These are phyloP conservation scores for Drosophila kuntzei DNA, from an alignment of 2,888 invertebrate genomes.

Conservation along the genomic window DNA sequence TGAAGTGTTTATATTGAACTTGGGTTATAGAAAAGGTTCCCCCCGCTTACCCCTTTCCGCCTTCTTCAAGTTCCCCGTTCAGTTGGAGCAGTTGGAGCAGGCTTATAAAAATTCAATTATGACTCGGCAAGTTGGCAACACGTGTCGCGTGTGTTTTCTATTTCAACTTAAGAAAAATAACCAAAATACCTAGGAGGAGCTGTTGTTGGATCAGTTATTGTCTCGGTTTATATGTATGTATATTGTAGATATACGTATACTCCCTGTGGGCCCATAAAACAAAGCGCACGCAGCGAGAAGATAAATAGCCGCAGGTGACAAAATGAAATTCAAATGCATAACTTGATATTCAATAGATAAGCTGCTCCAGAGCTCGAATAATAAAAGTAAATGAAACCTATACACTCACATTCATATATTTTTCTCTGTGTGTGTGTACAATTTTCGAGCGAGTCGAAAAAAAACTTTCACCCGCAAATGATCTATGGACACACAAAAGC, in stretches of 20 bases:
- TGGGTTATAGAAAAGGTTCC: slow-evolving; percentile 22
- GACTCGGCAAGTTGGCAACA: slow-evolving; percentile 74
- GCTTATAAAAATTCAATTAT: slow-evolving; percentile 77
- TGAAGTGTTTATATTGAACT: slow-evolving; percentile 29
- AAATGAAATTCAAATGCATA: slow-evolving; percentile 76
- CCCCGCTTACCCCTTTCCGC: not conserved
- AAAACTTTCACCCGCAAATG: slow-evolving; percentile 78
- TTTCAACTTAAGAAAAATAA: slow-evolving; percentile 35
- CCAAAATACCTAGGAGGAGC: slow-evolving; percentile 3
- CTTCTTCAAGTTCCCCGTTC: too few species aligned
- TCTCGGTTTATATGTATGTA: not conserved
- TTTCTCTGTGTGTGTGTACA: slow-evolving; percentile 17
- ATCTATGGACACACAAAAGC: slow-evolving; percentile 64
- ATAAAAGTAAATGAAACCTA: slow-evolving; percentile 72
- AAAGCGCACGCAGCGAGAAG: slow-evolving; percentile 43
- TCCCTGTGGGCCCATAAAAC: slow-evolving; percentile 62
- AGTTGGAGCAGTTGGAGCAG: slow-evolving; percentile 44
- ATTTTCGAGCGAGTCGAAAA: slow-evolving; percentile 58
- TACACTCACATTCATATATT: slow-evolving; percentile 40
- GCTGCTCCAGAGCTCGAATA: slow-evolving; percentile 62
- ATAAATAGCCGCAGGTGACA: slow-evolving; percentile 78
- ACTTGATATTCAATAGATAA: slow-evolving; percentile 82
- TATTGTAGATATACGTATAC: slow-evolving; percentile 27
- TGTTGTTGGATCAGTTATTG: slow-evolving; percentile 25
- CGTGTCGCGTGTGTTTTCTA: slow-evolving; percentile 67